Base-by-base conservation (phyloP, 1,140 invertebrate species). In the Eufriesea mexicana region DNA sequence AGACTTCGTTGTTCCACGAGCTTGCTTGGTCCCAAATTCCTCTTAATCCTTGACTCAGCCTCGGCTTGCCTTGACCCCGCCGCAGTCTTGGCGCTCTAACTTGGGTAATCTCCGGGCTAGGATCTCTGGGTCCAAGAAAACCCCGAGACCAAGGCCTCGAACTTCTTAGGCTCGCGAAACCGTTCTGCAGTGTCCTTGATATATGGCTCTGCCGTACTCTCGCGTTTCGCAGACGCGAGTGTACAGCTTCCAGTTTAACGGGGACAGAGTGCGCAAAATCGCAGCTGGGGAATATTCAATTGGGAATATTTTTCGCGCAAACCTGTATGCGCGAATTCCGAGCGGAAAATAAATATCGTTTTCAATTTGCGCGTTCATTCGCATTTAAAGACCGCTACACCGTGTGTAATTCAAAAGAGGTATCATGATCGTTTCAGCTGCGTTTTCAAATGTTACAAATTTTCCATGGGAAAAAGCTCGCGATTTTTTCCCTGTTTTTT, bases 321-420 rank as follows among this genome's bases (percentile, higher is more conserved):
- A 71, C 28, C 45, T 74, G 14, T 25, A 45, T 18, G 57, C 54
- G n/a, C 71, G 55, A 66, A 74, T 66, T 35, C n/a, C 18, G 12
- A 28, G 20, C 28, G 71, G 8, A 66, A 66, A 75, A 75, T 75
- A 75, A 81, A 81, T 81, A 75, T 81, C 59, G 61, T 28, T 64
- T 35, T 20, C 71, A 16, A 55, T 54, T 18, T 68, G 10, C 59
- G 59, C 28, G 70, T 80, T 64, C 71, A 73, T 73, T 73, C 78
- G 47, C 57, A 64, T 81, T 75, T 57, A 16, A 28, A 81, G 14
- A 49, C 49, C n/a, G 12, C n/a, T 25, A 28, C 61, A 54, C 18
- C 35, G 59, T 47, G 28, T 47, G 55, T 59, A 70, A 79, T 79
- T 62, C 77, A 25, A 25, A 42, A 79, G 45, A 49, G 54, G 35